Base-by-base conservation (phyloP, 2,113 vertebrate species). In the Tiliqua scincoides region DNA sequence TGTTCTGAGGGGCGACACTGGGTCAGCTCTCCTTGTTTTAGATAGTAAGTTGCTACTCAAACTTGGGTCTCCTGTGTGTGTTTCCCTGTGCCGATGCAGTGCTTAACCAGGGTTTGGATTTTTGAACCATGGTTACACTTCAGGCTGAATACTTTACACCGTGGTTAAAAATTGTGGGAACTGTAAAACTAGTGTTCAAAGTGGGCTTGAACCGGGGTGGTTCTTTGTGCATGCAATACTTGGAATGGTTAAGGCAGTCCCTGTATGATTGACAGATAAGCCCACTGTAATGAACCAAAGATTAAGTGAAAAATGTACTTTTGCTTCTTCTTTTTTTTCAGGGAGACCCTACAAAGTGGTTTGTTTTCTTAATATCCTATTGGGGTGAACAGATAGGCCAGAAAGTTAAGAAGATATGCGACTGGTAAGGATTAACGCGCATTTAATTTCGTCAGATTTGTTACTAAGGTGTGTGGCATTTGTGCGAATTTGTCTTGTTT, bases 321-420 rank as follows among this genome's bases (percentile, higher is more conserved):
- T 0, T 68, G 85, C 85, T 75, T 61, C n/a, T n/a, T n/a, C n/a
- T n/a, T n/a, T 75, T 68, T 85, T 78, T 89, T 81, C 89, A 99
- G 98, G 98, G 98, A 0, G 98, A 99, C 91, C 95, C 94, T 40
- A 97, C 97, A 20, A 99, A 97, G 75, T 98, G 97, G 94, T 96
- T 98, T 67, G 98, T 98, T 84, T 99, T 99, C 92, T 95, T 99
- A 63, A 97, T 99, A 77, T 99, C 98, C 52, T 99, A 98, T 74
- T 99, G 98, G 98, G 99, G 98, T 65, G 99, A 99, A 30, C 98
- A 99, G 91, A 98, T 99, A 20, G 98, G 98, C 59, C 98, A 99
- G 92, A 99, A 99, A 95, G 98, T 99, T 25, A 99, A 98, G 96
- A 99, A 99, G 96, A 99, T 99, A 71, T 99, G 98, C 90, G 98